Conservation (phyloP, 2,888 invertebrate species). For the Halictus ligatus region DNA sequence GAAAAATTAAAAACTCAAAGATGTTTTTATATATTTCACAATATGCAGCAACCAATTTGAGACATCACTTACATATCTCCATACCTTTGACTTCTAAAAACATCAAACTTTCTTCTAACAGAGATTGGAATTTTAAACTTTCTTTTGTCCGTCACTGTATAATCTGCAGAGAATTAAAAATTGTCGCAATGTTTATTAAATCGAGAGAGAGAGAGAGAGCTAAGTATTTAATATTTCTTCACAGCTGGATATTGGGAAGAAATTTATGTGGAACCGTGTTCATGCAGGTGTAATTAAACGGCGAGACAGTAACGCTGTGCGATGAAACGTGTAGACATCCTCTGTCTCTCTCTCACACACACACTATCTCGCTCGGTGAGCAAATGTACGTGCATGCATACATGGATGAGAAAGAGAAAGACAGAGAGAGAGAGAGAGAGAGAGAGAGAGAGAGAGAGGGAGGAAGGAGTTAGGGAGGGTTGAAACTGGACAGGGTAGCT, state of each 20-base stretch:
- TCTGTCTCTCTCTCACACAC: slow-evolving; percentile 61
- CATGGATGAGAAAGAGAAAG: slow-evolving; percentile 31
- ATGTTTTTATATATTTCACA: no score
- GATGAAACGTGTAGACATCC: slow-evolving; percentile 72
- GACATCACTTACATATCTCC: no score
- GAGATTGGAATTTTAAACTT: no score
- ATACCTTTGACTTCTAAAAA: no score
- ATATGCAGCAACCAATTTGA: no score
- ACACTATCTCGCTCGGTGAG: slow-evolving; percentile 26
- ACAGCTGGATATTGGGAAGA: slow-evolving; percentile 6
- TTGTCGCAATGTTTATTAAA: neutral
- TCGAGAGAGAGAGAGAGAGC: neutral
- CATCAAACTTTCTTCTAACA: no score
- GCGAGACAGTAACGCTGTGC: slow-evolving; percentile 45
- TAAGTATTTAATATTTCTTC: slow-evolving; percentile 31
- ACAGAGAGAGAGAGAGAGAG: slow-evolving; percentile 33
- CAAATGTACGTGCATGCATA: slow-evolving; percentile 39
- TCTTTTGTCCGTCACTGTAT: no score
- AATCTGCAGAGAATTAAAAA: neutral
- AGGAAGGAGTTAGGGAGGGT: slow-evolving; percentile 29
- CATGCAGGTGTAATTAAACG: slow-evolving; percentile 70
- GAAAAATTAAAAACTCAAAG: no score
- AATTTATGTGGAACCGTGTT: slow-evolving; percentile 36
- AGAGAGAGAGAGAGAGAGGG: slow-evolving; percentile 27
- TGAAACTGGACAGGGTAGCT: slow-evolving; percentile 43